phyloP scores from a whole-genome alignment of 2,797 vertebrate genomes.

The Chrosomus eos region DNA sequence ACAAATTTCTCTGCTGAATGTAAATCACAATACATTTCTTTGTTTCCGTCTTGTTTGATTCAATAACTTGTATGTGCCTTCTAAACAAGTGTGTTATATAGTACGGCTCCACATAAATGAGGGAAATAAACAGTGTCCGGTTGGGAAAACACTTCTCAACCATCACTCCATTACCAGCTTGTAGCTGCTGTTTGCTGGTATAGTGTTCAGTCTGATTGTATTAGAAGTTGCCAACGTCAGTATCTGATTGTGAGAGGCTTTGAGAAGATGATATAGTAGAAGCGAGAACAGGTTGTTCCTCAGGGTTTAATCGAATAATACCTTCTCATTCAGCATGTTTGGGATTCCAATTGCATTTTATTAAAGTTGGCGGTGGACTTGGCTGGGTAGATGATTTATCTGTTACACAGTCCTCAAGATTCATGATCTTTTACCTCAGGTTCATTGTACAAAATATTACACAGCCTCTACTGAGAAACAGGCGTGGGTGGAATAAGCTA shows the following conservation, averaged over 20 bases:
- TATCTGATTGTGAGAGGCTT: conserved; percentile 2
- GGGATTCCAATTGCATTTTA: neutral
- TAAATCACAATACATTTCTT: neutral
- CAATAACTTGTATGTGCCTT: neutral
- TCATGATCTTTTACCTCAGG: neutral
- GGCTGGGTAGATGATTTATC: neutral
- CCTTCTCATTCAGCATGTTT: neutral
- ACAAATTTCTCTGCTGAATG: neutral
- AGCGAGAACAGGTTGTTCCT: neutral
- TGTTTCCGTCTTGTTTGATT: neutral
- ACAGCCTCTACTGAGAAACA: neutral
- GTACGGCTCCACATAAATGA: conserved; percentile 8
- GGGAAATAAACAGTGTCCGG: conserved; percentile 25
- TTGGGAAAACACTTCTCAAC: neutral
- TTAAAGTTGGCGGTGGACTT: neutral
- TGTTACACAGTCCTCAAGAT: neutral
- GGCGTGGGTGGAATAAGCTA: neutral
- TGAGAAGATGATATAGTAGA: conserved; percentile 1
- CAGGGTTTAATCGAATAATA: conserved; percentile 8
- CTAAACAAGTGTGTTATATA: neutral
- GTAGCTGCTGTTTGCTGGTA: neutral
- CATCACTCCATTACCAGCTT: conserved; percentile 31
- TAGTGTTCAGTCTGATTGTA: conserved; percentile 25
- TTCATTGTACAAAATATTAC: neutral
- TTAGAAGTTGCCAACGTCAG: neutral